phyloP scores from a whole-genome alignment of 2,888 invertebrate genomes.

The Frankliniella intonsa region DNA sequence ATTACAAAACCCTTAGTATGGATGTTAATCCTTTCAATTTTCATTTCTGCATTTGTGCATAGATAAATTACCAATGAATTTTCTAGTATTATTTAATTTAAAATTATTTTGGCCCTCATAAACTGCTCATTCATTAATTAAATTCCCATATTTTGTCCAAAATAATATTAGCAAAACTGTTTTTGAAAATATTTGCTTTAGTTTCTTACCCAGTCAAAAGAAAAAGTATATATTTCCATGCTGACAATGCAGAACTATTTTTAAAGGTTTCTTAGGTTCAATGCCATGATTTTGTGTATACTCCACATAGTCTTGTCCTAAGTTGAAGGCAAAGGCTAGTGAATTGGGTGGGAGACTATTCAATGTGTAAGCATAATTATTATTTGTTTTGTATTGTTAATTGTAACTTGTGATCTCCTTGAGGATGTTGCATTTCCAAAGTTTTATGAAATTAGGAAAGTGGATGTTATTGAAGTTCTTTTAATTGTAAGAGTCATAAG shows the following conservation, averaged over 20 bases:
- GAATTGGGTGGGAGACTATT: neutral
- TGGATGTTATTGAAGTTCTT: too few relatives aligned
- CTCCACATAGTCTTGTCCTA: neutral
- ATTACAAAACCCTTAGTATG: neutral
- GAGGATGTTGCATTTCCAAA: neutral
- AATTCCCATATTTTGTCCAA: too few relatives aligned
- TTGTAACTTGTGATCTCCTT: conserved; percentile 13
- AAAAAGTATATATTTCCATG: neutral
- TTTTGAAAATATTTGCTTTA: neutral
- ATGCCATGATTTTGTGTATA: neutral
- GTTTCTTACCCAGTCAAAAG: neutral
- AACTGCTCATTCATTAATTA: too few relatives aligned
- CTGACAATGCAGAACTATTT: neutral
- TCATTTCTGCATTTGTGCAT: neutral
- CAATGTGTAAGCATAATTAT: neutral
- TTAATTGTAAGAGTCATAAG: too few relatives aligned
- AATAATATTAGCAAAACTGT: neutral
- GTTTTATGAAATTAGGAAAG: neutral
- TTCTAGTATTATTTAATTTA: neutral
- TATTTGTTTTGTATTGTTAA: neutral
- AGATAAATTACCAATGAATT: neutral
- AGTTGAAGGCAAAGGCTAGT: conserved; percentile 13
- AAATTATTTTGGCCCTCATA: neutral
- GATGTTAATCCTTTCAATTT: neutral
- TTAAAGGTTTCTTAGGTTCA: neutral